Base-by-base conservation (phyloP, 2,797 vertebrate genomes). In the Lithobates sylvaticus region DNA sequence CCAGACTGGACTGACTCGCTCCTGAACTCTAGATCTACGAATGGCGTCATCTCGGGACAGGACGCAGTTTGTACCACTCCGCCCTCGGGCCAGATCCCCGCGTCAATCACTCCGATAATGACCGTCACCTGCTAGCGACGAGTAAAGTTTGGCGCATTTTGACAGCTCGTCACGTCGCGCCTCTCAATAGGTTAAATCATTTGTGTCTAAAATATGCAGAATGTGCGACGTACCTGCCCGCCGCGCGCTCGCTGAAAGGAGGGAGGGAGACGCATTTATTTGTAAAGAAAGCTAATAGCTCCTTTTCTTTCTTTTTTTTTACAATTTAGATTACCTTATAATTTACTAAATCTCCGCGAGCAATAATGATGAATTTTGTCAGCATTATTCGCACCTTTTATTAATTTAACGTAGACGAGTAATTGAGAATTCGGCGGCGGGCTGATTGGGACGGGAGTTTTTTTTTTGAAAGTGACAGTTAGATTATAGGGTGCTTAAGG, bases 401-500 rank as follows among this genome's bases (percentile, higher is more conserved):
- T 98, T 98, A 96, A 97, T 98, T 99, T 97, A 97, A 96, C 96
- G 95, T 96, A 97, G 97, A 96, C 96, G 97, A 97, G 98, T 98
- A 97, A 98, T 98, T 96, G 97, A 95, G 97, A 97, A 96, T 97
- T 97, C 98, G 97, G 96, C 96, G 92, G 94, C 96, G 96, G 96
- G 95, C 95, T 98, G 97, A 98, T 99, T 98, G 96, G 96, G 94
- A 94, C 95, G 94, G 95, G 95, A 96, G 95, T 98, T 97, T 36
- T 26, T 96, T 98, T 97, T 36, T 26, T 96, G 95, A 95, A 95
- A 96, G 95, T 98, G 98, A 99, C 98, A 99, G 97, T 96, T 97
- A 98, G 97, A 99, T 99, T 98, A 97, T 95, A 96, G 96, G 96
- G 96, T 97, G 96, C 94, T 94, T 93, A 94, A 92, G 94, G 92